Conservation (phyloP, 2,113 vertebrate species). For the Jaculus jaculus region DNA sequence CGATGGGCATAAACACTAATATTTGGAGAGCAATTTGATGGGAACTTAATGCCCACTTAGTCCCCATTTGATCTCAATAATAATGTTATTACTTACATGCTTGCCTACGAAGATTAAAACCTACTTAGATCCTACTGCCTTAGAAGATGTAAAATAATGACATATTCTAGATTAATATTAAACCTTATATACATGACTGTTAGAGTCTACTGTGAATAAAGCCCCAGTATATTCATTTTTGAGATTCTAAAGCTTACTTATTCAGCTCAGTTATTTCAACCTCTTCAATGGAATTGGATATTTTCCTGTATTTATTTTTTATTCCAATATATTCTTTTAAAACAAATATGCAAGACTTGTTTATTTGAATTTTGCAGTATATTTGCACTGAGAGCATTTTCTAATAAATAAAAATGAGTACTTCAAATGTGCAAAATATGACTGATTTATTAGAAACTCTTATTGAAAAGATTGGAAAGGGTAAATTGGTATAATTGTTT, state of each 20-base stretch:
- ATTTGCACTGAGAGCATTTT: neutral
- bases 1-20: too few relatives aligned
- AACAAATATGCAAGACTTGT: neutral
- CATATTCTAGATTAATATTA: neutral
- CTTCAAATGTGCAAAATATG: too few relatives aligned
- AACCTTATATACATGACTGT: neutral
- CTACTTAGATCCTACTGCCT: neutral
- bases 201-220: neutral
- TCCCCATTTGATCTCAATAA: neutral
- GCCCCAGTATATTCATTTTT: too few relatives aligned
- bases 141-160: neutral
- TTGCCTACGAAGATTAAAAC: neutral
- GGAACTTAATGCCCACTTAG: neutral
- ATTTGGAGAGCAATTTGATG: too few relatives aligned
- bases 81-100: neutral
- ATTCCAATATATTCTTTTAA: neutral
- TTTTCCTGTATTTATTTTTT: neutral
- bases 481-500: too few relatives aligned
- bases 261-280: too few relatives aligned
- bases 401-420: neutral
- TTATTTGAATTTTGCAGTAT: neutral
- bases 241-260: too few relatives aligned
- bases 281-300: too few relatives aligned
- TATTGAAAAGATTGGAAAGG: too few relatives aligned
- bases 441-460: too few relatives aligned